Percentiles rank a stretch among this genome's conserved stretches.
Evolutionary conservation across 1,140 invertebrate genomes (phyloP).

Genomic region (Orussus abietinus): DNA sequence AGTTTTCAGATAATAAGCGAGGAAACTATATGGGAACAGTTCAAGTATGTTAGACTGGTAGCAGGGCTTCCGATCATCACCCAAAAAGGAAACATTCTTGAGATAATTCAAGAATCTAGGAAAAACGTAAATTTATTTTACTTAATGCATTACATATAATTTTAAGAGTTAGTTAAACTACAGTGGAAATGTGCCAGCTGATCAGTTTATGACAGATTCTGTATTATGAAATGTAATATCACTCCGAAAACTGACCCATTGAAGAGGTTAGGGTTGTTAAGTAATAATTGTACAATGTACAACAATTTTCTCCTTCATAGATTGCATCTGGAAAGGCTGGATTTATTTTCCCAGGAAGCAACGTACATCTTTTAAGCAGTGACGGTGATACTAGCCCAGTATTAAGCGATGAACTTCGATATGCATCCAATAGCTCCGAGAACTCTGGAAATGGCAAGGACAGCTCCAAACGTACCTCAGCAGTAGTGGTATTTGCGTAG

Average conservation of each 20-base stretch:
- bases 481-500: slow-evolving; percentile 38
- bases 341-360: slow-evolving; percentile 59
- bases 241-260: too few species aligned
- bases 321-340: slow-evolving; percentile 63
- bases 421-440: slow-evolving; percentile 39
- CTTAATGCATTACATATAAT: slow-evolving; percentile 5
- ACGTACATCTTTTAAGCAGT: slow-evolving; percentile 59
- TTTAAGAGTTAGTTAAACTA: too few species aligned
- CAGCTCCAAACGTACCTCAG: slow-evolving; percentile 49
- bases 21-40: slow-evolving; percentile 62
- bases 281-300: slow-evolving; percentile 6
- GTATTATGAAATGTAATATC: too few species aligned
- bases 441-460: slow-evolving; percentile 43
- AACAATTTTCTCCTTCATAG: slow-evolving; percentile 40
- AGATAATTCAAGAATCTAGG: slow-evolving; percentile 42
- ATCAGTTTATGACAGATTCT: too few species aligned
- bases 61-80: slow-evolving; percentile 38
- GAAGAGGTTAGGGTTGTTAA: not conserved
- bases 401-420: slow-evolving; percentile 57
- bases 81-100: slow-evolving; percentile 32
- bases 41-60: slow-evolving; percentile 61
- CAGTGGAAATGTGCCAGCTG: too few species aligned
- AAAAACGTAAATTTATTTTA: slow-evolving; percentile 37
- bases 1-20: slow-evolving; percentile 59
- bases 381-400: slow-evolving; percentile 53